Base-by-base conservation (phyloP, 2,888 invertebrate genomes). In the Lissonota sp. region DNA sequence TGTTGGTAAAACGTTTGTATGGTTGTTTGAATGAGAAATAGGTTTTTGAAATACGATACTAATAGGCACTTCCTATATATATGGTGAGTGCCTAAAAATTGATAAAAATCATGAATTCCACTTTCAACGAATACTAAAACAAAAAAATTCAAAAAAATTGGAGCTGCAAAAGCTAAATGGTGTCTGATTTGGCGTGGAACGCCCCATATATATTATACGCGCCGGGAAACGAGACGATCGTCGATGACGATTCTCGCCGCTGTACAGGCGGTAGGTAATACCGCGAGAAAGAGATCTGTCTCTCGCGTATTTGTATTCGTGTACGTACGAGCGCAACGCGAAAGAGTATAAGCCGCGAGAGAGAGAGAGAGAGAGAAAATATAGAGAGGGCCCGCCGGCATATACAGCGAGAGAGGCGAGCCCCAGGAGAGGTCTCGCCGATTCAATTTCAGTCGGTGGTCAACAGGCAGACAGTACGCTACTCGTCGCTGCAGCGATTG, bases 381-480 rank as follows among this genome's bases (percentile, higher is more conserved):
- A 10, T 49, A 49, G 49, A 10, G 67, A 82, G 75, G 72, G 75
- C 74, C 80, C 79, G 81, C 73, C 73, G 82, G 77, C 74, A 63
- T 3, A 26, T 77, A 78, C 71, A 71, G 71, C 26, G 26, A 53
- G 70, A 53, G 70, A 67, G 79, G 53, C 79, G 60, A 62, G 80
- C 84, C 83, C 83, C 80, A 70, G 83, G 84, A 82, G 85, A 82
- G 80, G 73, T 76, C 70, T 72, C 70, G 83, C 74, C 84, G 87
- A 89, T 88, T 90, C 86, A 89, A 90, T 90, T 90, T 90, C 90
- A 90, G 90, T 90, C 90, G 88, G 87, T 86, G 88, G 88, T 89
- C 88, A 88, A 86, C 89, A 88, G 87, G 84, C 90, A 87, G 76
- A 86, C 88, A 77, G 89, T 86, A 83, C 89, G 86, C 86, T 82